Percentiles rank a stretch among this genome's conserved stretches.
Conservation (phyloP, 2,888 invertebrate species). For the Sphecodes monilicornis region DNA sequence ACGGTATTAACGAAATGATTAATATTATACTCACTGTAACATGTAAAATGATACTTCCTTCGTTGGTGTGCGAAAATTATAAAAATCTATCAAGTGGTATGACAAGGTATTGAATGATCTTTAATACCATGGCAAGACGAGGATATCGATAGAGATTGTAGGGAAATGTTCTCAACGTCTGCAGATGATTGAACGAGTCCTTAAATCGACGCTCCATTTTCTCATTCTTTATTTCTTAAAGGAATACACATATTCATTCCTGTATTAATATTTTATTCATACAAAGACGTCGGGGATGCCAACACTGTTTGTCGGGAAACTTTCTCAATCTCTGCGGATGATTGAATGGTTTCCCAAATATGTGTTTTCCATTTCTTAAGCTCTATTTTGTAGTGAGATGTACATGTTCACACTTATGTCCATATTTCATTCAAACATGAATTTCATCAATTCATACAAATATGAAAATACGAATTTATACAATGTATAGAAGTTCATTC, state of each 20-base stretch:
- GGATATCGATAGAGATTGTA: neutral
- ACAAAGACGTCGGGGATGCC: neutral
- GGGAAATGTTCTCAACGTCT: neutral
- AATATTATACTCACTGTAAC: neutral
- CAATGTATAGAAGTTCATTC: no score
- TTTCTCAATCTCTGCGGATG: neutral
- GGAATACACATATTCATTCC: neutral
- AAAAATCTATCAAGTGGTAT: neutral
- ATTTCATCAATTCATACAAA: neutral
- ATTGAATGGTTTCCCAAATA: neutral
- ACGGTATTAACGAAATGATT: neutral
- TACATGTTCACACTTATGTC: neutral
- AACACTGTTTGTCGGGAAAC: neutral
- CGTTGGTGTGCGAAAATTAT: neutral
- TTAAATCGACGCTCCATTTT: neutral
- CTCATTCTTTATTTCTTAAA: neutral
- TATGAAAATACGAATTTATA: no score
- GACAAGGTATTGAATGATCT: neutral
- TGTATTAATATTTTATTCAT: neutral
- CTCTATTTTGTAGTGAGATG: neutral
- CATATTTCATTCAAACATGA: neutral
- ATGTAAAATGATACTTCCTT: neutral
- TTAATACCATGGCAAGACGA: neutral
- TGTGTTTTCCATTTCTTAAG: neutral
- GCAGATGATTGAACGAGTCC: neutral